A percentile compares a stretch with the other conserved stretches of the same genome.
phyloP scores from a whole-genome alignment of 2,113 vertebrate species.

The Butorides virescens region DNA sequence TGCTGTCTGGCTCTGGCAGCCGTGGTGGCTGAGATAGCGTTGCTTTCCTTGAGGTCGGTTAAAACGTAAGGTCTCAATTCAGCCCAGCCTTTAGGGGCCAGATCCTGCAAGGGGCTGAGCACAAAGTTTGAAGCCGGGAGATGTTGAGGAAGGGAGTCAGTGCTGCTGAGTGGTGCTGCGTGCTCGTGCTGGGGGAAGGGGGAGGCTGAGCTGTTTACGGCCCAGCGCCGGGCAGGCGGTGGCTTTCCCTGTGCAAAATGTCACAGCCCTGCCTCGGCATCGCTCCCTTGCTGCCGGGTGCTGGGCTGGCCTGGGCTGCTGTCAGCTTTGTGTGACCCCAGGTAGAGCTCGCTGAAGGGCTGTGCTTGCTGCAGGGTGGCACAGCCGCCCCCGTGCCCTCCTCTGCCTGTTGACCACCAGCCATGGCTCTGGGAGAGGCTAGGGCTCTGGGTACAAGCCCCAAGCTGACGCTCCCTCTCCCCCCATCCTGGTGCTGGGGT shows the following conservation, averaged over 20 bases:
- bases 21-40: not conserved
- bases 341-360: not conserved
- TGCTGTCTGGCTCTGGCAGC: not conserved
- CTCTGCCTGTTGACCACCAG: not conserved
- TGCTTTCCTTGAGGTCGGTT: not conserved
- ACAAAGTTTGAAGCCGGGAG: conserved; percentile 1
- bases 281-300: not conserved
- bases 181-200: not conserved
- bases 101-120: not conserved
- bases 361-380: not conserved
- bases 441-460: not conserved
- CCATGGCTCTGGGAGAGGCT: not conserved
- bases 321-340: accelerated
- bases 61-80: not conserved
- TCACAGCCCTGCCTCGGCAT: not conserved
- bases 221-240: not conserved
- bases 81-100: not conserved
- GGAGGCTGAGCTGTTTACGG: not conserved
- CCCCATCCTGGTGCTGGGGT: accelerated
- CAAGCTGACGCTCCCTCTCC: accelerated
- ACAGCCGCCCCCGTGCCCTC: not conserved
- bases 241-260: not conserved
- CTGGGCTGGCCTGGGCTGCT: not conserved
- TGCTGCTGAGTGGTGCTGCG: not conserved
- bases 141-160: not conserved